These are phyloP conservation scores for Pithys albifrons DNA, from an alignment of 2,113 vertebrate genomes.

Conservation along the genomic window DNA sequence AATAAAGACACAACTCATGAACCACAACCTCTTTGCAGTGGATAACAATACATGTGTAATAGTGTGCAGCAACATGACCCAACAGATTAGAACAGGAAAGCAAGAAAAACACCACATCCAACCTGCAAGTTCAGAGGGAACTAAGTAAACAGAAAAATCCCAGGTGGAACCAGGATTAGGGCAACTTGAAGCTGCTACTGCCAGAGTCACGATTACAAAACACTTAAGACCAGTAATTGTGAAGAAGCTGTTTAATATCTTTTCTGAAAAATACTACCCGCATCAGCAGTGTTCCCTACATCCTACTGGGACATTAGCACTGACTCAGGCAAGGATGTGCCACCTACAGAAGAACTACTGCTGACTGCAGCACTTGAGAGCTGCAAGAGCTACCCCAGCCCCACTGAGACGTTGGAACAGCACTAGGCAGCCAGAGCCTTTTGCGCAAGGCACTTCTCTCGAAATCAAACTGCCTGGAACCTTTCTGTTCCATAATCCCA, in stretches of 20 bases:
- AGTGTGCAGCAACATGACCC: slow-evolving; percentile 25
- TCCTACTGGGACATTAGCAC: background rate
- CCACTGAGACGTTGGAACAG: accelerated
- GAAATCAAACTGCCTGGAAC: background rate
- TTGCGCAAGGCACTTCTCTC: background rate
- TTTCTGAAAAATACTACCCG: background rate
- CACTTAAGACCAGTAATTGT: slow-evolving; percentile 8
- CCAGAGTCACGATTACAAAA: background rate
- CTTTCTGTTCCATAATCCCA: background rate
- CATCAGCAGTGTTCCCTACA: background rate
- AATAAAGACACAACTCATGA: background rate
- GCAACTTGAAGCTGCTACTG: background rate
- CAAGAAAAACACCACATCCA: background rate
- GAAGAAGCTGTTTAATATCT: background rate
- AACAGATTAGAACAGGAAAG: slow-evolving; percentile 31
- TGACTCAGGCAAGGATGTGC: background rate
- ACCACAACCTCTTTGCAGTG: background rate
- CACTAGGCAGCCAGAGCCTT: background rate
- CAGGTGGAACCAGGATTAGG: slow-evolving; percentile 16
- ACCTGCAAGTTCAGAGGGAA: background rate
- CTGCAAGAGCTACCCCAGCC: background rate
- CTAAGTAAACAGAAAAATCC: slow-evolving; percentile 20
- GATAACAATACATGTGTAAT: background rate
- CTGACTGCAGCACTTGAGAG: background rate
- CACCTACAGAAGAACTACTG: background rate